Evolutionary conservation across 2,113 vertebrate species (phyloP), one percentile per base, ranked within the genome.

Genomic region (Cyanoramphus novaezelandiae): DNA sequence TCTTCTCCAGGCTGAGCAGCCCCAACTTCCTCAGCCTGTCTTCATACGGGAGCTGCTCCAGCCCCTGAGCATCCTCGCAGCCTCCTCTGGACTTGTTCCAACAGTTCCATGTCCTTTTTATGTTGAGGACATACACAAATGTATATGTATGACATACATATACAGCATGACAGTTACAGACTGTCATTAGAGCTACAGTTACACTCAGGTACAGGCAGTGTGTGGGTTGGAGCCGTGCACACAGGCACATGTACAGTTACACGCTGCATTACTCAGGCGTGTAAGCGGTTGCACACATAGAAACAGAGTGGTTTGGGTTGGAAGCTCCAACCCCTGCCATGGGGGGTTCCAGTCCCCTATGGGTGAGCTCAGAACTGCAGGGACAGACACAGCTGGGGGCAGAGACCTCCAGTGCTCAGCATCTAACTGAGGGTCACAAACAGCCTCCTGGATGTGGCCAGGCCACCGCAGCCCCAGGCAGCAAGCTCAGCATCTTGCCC

Each of bases 141-240:
- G 43, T 43, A 43, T 43, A 43, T 43, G 53, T 13, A n/a, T 59
- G 57, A 7, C 33, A 3, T 1, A 11, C n/a, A 6, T 5, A n/a
- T 29, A 23, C 33, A 14, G 6, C 0, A 0, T 9, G 31, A 35
- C 57, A 59, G 57, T 35, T 35, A 59, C 57, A 59, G 33, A 23
- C 21, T 59, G 20, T 23, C 57, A 35, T 62, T 37, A 25, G 43
- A 59, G 57, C 33, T 27, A 11, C 17, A 15, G 49, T 17, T 37
- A 41, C 69, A 4, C 15, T 20, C 7, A 25, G 25, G 17, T 7
- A 13, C n/a, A 5, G 0, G 3, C 27, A 17, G 60, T 2, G 17
- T 6, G 39, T 10, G 50, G 31, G 50, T 1, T 46, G 21, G 15
- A 21, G 44, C 33, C 2, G 0, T 10, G 17, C 19, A 21, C 25